These are phyloP conservation scores for Blera fallax DNA, from an alignment of 2,888 invertebrate species.

Conservation along the genomic window DNA sequence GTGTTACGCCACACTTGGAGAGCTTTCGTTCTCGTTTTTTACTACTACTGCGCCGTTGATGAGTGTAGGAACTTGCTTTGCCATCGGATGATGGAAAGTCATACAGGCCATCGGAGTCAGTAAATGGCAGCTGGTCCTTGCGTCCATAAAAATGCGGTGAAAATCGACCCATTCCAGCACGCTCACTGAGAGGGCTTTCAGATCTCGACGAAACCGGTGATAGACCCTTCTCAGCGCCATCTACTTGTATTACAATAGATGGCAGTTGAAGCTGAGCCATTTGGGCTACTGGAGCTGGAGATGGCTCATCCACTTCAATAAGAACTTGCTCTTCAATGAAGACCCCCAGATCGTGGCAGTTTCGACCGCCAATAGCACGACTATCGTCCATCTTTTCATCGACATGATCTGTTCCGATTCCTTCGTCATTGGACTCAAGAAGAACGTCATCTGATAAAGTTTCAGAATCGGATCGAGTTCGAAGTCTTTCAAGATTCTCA, in stretches of 20 bases:
- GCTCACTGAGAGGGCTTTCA: slow-evolving; percentile 90
- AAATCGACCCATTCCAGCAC: slow-evolving; percentile 86
- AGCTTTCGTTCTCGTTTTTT: slow-evolving; percentile 85
- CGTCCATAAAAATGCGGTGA: slow-evolving; percentile 88
- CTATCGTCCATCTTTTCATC: slow-evolving; percentile 86
- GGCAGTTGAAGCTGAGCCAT: slow-evolving; percentile 84
- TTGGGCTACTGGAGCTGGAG: slow-evolving; percentile 65
- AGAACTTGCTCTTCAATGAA: slow-evolving; percentile 75
- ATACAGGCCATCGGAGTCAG: slow-evolving; percentile 90
- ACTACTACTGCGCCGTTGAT: slow-evolving; percentile 85
- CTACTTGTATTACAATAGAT: slow-evolving; percentile 84
- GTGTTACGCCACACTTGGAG: slow-evolving; percentile 80
- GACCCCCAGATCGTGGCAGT: slow-evolving; percentile 68
- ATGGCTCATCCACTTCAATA: slow-evolving; percentile 75
- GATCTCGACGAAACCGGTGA: slow-evolving; percentile 91
- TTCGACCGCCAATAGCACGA: slow-evolving; percentile 71
- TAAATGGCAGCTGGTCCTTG: slow-evolving; percentile 86
- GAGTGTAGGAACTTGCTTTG: slow-evolving; percentile 82
- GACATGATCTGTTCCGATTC: slow-evolving; percentile 88
- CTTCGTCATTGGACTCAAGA: slow-evolving; percentile 89
- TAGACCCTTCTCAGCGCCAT: slow-evolving; percentile 84
- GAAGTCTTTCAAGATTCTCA: slow-evolving; percentile 74
- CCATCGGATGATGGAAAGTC: slow-evolving; percentile 91
- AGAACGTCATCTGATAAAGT: slow-evolving; percentile 88
- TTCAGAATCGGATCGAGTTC: slow-evolving; percentile 88